Evolutionary conservation across 1,140 invertebrate species (phyloP), one percentile per base, ranked within the genome.

Genomic region (Meloidogyne chitwoodi): DNA sequence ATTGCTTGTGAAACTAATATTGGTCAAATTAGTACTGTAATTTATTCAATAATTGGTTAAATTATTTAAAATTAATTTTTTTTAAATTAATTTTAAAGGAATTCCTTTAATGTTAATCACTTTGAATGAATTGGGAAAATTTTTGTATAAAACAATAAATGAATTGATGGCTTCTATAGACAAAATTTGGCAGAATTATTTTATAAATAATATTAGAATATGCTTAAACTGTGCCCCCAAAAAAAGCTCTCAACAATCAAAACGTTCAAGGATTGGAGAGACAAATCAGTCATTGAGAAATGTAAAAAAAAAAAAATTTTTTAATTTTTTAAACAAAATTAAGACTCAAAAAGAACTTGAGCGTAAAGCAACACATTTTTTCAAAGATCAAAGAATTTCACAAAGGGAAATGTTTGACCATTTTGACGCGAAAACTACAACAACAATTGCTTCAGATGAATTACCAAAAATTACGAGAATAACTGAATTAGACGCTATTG

Each of bases 11-110:
- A 41, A 56, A 83, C 82, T 22, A 62, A 29, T 19, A 76, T 92
- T 87, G 94, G 94, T n/a, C 94, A 95, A 88, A 92, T 96, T 75
- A 92, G 93, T 38, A 96, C 94, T n/a, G 95, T 97, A 83, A 93
- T 96, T 86, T 97, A 97, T 88, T 94, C 94, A 48, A 94, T 96
- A 83, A 89, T 96, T 78, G 94, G 71, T 70, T 56, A 38, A 83
- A 89, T 96, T 78, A 94, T 56, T 70, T 56, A 38, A 48, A 29
- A 44, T 8, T n/a, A 14, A 68, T 16, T 68, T 0, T 4, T n/a
- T 6, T 19, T 19, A 68, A 68, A 68, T 14, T 27, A 4, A 19
- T 8, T 29, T 68, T 26, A 24, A 16, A 70, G 68, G 94, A n/a
- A 96, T 96, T 79, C 94, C 94, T 0, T 88, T 96, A 74, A 95